phyloP scores from a whole-genome alignment of 2,888 invertebrate genomes.

The Chrysolina haemoptera region DNA sequence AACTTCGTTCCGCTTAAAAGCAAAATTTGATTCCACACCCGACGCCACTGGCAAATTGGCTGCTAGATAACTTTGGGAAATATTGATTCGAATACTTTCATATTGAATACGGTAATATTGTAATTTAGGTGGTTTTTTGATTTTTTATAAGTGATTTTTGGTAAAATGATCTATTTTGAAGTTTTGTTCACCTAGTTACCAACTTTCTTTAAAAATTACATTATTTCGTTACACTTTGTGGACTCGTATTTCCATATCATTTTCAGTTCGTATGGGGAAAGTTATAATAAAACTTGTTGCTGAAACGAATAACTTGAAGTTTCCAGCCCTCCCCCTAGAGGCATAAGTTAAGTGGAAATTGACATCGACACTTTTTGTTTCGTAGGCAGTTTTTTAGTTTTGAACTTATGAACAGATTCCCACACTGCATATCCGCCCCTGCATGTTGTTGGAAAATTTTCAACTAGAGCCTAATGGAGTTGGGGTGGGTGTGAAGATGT shows the following conservation, averaged over 20 bases:
- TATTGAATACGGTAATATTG: too few species aligned
- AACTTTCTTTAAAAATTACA: neutral
- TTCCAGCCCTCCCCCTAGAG: slow-evolving; percentile 14
- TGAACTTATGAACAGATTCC: neutral
- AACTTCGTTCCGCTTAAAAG: too few species aligned
- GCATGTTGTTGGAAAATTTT: neutral
- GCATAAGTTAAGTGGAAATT: slow-evolving; percentile 28
- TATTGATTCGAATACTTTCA: too few species aligned
- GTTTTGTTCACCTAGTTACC: neutral
- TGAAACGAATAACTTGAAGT: neutral
- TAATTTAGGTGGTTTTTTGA: too few species aligned
- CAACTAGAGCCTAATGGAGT: neutral
- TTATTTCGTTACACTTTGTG: neutral
- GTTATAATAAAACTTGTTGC: slow-evolving; percentile 26
- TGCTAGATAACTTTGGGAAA: too few species aligned
- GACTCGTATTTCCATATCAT: neutral
- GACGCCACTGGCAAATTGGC: too few species aligned
- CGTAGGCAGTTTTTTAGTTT: neutral
- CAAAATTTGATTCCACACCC: too few species aligned
- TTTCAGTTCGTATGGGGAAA: neutral
- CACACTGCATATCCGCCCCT: neutral
- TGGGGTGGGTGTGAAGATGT: neutral
- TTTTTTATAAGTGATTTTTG: too few species aligned
- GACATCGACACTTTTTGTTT: slow-evolving; percentile 14
- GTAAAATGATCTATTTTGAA: too few species aligned